These are phyloP conservation scores for Syrmaticus mikado DNA, from an alignment of 2,113 vertebrate genomes.

Conservation along the genomic window DNA sequence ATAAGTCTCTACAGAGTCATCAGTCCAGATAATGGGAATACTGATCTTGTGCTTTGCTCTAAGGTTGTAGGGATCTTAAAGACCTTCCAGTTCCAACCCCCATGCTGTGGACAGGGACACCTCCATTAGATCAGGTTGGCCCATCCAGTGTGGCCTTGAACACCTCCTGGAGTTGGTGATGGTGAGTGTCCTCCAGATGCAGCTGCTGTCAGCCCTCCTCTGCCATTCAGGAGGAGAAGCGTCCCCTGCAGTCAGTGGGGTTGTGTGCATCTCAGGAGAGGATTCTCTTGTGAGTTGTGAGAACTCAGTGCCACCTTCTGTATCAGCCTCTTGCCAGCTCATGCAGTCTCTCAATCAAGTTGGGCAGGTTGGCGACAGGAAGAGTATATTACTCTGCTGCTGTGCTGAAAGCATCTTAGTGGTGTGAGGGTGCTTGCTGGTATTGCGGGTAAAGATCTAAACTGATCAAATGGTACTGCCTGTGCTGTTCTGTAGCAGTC, in stretches of 20 bases:
- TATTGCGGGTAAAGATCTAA: not conserved
- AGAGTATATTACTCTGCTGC: not conserved
- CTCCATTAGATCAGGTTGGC: not conserved
- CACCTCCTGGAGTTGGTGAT: not conserved
- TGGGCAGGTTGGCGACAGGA: not conserved
- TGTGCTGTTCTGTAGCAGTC: not conserved
- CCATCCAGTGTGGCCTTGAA: not conserved
- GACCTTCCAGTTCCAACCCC: not conserved
- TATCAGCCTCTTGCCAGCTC: not conserved
- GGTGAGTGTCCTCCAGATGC: not conserved
- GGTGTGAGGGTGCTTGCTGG: not conserved
- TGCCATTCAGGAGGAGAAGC: not conserved
- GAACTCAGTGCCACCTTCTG: not conserved
- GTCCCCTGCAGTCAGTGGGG: accelerated
- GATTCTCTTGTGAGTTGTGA: not conserved
- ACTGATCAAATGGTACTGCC: not conserved
- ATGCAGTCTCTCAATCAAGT: accelerated
- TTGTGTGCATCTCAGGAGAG: not conserved
- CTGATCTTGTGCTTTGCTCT: accelerated
- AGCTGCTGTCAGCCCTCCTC: accelerated
- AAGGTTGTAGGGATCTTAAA: not conserved
- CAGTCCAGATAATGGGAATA: not conserved
- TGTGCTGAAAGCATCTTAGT: not conserved
- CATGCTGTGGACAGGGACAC: not conserved
- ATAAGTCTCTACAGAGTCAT: not conserved